phyloP scores from a whole-genome alignment of 2,888 invertebrate genomes.

The Meiosimyza decipiens region DNA sequence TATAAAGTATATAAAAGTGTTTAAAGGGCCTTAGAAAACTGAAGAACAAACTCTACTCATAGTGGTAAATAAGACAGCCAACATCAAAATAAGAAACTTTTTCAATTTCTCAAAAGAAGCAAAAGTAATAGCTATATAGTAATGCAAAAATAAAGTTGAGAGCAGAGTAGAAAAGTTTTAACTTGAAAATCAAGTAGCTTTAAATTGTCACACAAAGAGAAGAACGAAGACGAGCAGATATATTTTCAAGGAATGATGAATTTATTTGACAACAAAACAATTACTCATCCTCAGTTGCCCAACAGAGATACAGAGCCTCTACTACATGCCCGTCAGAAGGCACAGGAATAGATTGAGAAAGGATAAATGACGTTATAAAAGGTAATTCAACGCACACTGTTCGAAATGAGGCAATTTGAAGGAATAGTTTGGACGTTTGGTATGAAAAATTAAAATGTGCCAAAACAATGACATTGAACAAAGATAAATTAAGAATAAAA shows the following conservation, averaged over 20 bases:
- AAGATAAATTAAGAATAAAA: too few relatives aligned
- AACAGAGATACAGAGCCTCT: background rate
- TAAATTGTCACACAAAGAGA: constrained; percentile 22
- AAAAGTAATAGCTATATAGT: too few relatives aligned
- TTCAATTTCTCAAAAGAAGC: background rate
- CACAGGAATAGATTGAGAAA: too few relatives aligned
- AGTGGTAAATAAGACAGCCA: constrained; percentile 8
- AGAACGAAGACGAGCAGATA: background rate
- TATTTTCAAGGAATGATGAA: background rate
- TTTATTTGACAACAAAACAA: constrained; percentile 17
- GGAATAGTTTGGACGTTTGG: too few relatives aligned
- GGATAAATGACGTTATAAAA: too few relatives aligned
- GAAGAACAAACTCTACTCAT: constrained; percentile 2
- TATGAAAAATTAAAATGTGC: too few relatives aligned
- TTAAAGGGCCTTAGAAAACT: constrained; percentile 1
- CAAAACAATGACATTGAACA: too few relatives aligned
- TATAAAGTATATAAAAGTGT: too few relatives aligned
- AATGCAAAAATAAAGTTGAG: background rate
- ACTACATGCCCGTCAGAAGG: background rate
- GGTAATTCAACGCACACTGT: too few relatives aligned
- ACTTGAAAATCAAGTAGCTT: constrained; percentile 1
- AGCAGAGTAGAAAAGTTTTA: constrained; percentile 17
- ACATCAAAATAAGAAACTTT: constrained; percentile 7
- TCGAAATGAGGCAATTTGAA: too few relatives aligned
- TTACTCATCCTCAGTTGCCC: constrained; percentile 3